Evolutionary conservation across 2,797 vertebrate species (phyloP), one percentile per base, ranked within the genome.

Genomic region (Anguilla obscura): DNA sequence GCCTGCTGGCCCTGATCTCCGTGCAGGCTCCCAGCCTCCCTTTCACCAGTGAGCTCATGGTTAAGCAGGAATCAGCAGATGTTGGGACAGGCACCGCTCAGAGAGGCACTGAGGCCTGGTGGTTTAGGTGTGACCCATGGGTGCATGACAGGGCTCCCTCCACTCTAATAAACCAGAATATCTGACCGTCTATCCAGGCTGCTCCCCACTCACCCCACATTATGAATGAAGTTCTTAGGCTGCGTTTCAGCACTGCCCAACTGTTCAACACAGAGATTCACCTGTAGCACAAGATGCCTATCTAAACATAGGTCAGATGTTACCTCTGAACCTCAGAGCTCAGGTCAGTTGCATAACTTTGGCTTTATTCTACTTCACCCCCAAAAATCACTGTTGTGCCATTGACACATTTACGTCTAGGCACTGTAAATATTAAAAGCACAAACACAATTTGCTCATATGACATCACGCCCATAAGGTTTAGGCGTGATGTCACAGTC

Each of bases 1-100:
- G 90, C 48, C 10, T 12, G 24, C 45, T 52, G 40, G 40, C 79
- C 79, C 79, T 18, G 71, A 36, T 33, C 79, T 8, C 79, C n/a
- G 40, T 50, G 79, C 16, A 50, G 18, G 21, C 79, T 82, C 40
- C 79, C 45, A 50, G 24, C 16, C 18, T 18, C 40, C 21, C 18
- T 12, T 50, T 52, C 48, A 2, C 48, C 8, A 14, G 80, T 83
- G 48, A 83, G 80, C 80, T 83, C 80, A 83, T 52, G 80, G 80
- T 52, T 21, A 50, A 18, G 21, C 9, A 79, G 74, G 74, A 79
- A 45, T 40, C 71, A 76, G 71, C 71, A 82, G 40, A 69, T 69
- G 63, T 69, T 27, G 5, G 24, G 45, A 52, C 50, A 7, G 48
- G 16, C 48, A 12, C 45, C 10, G 50, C 24, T 83, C 45, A 50